phyloP scores from a whole-genome alignment of 2,113 vertebrate genomes.

The Arizona elegans region DNA sequence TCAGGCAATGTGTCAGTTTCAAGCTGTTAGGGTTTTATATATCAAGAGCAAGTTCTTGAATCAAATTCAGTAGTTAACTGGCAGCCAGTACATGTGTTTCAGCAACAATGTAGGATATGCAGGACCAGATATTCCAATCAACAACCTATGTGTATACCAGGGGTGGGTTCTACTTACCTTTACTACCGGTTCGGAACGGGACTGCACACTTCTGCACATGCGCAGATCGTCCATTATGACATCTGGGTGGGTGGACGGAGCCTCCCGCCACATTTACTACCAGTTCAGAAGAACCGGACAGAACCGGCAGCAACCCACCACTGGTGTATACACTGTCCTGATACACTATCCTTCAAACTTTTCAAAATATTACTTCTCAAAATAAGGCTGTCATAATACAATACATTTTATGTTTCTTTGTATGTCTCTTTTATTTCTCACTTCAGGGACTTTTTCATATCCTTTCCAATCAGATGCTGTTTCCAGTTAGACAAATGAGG shows the following conservation, averaged over 20 bases:
- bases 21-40: background rate
- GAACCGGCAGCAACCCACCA: too few species aligned
- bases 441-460: constrained; percentile 14
- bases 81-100: background rate
- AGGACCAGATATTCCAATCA: background rate
- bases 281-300: too few species aligned
- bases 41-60: background rate
- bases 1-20: background rate
- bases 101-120: background rate
- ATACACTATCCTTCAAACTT: background rate
- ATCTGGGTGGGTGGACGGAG: too few species aligned
- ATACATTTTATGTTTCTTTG: background rate
- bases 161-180: too few species aligned
- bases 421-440: constrained; percentile 15
- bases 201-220: too few species aligned
- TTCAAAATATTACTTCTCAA: background rate
- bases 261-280: too few species aligned
- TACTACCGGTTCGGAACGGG: too few species aligned
- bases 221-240: too few species aligned
- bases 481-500: constrained; percentile 36
- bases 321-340: background rate
- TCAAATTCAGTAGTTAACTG: background rate
- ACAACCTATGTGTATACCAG: background rate
- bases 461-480: constrained; percentile 23
- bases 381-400: constrained; percentile 4